A percentile compares a stretch with the other conserved stretches of the same genome.
Conservation (phyloP, 35 echinoderm and acorn worm genomes). For the Antedon bifida region DNA sequence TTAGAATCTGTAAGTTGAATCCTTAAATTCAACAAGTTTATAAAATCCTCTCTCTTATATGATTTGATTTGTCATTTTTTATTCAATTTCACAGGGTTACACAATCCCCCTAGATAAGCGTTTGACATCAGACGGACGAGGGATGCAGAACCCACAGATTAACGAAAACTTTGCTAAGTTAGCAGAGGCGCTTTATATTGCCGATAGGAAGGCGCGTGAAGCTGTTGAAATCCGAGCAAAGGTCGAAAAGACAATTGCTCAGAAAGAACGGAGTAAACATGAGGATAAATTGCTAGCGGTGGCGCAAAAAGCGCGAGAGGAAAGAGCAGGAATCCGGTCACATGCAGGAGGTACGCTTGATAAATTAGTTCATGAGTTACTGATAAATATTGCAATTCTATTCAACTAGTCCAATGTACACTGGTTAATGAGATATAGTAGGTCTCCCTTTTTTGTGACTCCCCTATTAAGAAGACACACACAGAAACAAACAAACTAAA, state of each 20-base stretch:
- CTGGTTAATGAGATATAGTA: too few relatives aligned
- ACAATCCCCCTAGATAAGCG: constrained; percentile 97
- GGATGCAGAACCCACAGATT: constrained; percentile 91
- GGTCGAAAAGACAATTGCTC: constrained; percentile 73
- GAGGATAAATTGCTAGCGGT: constrained; percentile 65
- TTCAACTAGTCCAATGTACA: too few relatives aligned
- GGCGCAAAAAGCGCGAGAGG: constrained; percentile 71
- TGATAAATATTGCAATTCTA: not conserved
- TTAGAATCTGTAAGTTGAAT: too few relatives aligned
- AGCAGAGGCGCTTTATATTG: constrained; percentile 94
- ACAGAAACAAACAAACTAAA: too few relatives aligned
- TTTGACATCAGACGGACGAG: constrained; percentile 73
- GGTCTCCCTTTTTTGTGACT: too few relatives aligned
- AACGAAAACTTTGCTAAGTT: constrained; percentile 99
- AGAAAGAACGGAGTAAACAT: constrained; percentile 86
- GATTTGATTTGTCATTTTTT: too few relatives aligned
- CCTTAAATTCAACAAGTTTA: too few relatives aligned
- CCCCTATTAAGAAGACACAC: too few relatives aligned
- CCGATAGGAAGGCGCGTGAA: constrained; percentile 98
- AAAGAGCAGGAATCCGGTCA: constrained; percentile 71
- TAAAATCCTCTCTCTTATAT: too few relatives aligned
- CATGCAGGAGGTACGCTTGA: not conserved
- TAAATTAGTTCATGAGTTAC: constrained; percentile 1
- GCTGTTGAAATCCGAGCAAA: constrained; percentile 96
- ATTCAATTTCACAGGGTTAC: constrained; percentile 59